Conservation (phyloP, 2,888 invertebrate species). For the Agriopis marginaria region DNA sequence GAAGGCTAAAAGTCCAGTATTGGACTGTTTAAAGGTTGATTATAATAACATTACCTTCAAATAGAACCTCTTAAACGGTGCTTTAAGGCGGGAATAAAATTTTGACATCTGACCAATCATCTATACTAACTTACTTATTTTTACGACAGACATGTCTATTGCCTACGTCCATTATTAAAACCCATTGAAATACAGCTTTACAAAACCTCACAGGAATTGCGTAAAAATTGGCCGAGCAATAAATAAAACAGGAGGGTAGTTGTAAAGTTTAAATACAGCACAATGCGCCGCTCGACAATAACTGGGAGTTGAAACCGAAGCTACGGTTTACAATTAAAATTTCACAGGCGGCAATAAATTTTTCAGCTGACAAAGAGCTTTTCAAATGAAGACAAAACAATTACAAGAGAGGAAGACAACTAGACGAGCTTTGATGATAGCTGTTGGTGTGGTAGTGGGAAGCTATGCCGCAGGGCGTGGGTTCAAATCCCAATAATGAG, state of each 20-base stretch:
- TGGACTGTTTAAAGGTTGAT: too few species aligned
- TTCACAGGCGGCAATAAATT: conserved; percentile 76
- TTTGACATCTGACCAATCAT: too few species aligned
- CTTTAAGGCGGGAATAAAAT: too few species aligned
- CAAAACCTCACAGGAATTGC: conserved; percentile 29
- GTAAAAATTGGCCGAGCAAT: conserved; percentile 34
- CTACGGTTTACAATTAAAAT: conserved; percentile 54
- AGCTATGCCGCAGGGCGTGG: not conserved
- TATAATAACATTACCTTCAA: too few species aligned
- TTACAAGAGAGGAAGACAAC: conserved; percentile 24
- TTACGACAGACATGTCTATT: not conserved
- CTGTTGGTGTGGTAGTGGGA: not conserved
- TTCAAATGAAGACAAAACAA: conserved; percentile 50
- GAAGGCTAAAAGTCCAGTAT: too few species aligned
- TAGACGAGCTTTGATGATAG: conserved; percentile 13
- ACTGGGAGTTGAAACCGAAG: conserved; percentile 27
- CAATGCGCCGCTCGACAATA: conserved; percentile 32
- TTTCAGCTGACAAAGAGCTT: conserved; percentile 70
- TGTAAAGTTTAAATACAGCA: conserved; percentile 38
- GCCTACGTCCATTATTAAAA: conserved; percentile 9
- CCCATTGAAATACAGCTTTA: conserved; percentile 29
- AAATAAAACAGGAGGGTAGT: conserved; percentile 38
- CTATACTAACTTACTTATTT: too few species aligned
- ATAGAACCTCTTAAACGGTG: too few species aligned
- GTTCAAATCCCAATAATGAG: not conserved